Percentiles rank a stretch among this genome's conserved stretches.
Evolutionary conservation across 2,113 vertebrate species (phyloP).

Genomic region (Chlamydotis undulata): DNA sequence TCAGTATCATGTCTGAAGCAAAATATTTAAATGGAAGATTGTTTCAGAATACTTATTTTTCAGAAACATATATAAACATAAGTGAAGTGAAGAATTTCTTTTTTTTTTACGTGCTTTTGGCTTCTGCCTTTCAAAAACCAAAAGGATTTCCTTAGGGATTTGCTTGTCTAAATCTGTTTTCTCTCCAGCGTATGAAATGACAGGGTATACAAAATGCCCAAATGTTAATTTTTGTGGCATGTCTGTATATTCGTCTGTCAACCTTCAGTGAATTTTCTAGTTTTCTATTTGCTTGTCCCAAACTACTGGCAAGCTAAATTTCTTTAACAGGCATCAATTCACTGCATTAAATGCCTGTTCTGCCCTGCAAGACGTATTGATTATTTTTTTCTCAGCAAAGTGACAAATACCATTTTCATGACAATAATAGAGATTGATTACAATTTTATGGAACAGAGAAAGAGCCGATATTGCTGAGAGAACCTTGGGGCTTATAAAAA

Average conservation of each 20-base stretch:
- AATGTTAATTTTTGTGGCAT: constrained; percentile 75
- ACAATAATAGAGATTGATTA: constrained; percentile 84
- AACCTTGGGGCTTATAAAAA: constrained; percentile 65
- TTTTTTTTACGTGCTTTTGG: constrained; percentile 13
- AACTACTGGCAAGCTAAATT: constrained; percentile 77
- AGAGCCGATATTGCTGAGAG: constrained; percentile 58
- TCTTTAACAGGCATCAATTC: constrained; percentile 77
- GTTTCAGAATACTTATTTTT: background rate
- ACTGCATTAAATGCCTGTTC: constrained; percentile 78
- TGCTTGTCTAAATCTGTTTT: constrained; percentile 71
- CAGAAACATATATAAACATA: background rate
- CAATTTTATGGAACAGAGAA: constrained; percentile 69
- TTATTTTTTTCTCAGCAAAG: constrained; percentile 76
- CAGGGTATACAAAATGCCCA: constrained; percentile 67
- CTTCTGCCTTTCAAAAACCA: constrained; percentile 35
- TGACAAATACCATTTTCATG: constrained; percentile 83
- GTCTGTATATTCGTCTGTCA: constrained; percentile 73
- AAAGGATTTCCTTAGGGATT: constrained; percentile 50
- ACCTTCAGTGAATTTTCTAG: constrained; percentile 72
- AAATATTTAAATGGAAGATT: background rate
- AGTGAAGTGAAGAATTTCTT: background rate
- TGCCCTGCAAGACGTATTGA: constrained; percentile 79
- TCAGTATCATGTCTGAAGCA: background rate
- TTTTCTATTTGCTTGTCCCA: constrained; percentile 78
- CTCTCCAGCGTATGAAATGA: constrained; percentile 64